These are phyloP conservation scores for Perccottus glenii DNA, from an alignment of 2,113 vertebrate genomes.

Conservation along the genomic window DNA sequence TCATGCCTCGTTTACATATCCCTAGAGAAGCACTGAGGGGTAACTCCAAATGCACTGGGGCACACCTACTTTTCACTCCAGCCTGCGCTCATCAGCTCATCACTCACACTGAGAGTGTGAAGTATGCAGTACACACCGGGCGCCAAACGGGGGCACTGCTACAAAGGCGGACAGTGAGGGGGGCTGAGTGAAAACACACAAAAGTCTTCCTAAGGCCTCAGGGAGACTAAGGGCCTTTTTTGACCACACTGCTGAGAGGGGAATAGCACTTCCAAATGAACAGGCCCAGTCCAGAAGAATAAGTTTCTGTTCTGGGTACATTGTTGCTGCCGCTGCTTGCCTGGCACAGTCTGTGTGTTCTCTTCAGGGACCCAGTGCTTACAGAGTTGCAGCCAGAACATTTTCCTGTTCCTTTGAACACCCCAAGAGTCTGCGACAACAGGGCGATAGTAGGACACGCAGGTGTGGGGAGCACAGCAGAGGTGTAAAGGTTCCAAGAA, in stretches of 20 bases:
- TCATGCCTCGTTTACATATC: conserved; percentile 59
- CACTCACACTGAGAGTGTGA: conserved; percentile 27
- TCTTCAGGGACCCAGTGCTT: conserved; percentile 66
- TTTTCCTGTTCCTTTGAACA: conserved; percentile 60
- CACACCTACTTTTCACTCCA: conserved; percentile 44
- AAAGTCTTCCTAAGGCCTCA: conserved; percentile 55
- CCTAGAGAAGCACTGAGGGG: conserved; percentile 47
- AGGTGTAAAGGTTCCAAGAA: conserved; percentile 45
- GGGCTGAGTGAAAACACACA: conserved; percentile 35
- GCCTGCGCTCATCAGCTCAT: conserved; percentile 47
- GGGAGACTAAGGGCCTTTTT: conserved; percentile 70
- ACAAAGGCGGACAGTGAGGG: conserved; percentile 57
- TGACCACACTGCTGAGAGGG: conserved; percentile 73
- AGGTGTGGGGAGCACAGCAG: conserved; percentile 38
- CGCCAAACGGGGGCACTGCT: conserved; percentile 80
- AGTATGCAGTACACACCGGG: conserved; percentile 32
- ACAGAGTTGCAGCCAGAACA: conserved; percentile 63
- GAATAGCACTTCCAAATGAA: conserved; percentile 79
- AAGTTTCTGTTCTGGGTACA: conserved; percentile 67
- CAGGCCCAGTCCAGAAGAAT: conserved; percentile 70
- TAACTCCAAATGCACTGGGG: conserved; percentile 27
- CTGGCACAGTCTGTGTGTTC: conserved; percentile 56
- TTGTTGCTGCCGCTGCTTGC: conserved; percentile 62
- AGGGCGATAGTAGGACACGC: conserved; percentile 44
- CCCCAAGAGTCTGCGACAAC: conserved; percentile 22